Evolutionary conservation across 2,797 vertebrate genomes (phyloP), one percentile per base, ranked within the genome.

Genomic region (Mastacembelus armatus): DNA sequence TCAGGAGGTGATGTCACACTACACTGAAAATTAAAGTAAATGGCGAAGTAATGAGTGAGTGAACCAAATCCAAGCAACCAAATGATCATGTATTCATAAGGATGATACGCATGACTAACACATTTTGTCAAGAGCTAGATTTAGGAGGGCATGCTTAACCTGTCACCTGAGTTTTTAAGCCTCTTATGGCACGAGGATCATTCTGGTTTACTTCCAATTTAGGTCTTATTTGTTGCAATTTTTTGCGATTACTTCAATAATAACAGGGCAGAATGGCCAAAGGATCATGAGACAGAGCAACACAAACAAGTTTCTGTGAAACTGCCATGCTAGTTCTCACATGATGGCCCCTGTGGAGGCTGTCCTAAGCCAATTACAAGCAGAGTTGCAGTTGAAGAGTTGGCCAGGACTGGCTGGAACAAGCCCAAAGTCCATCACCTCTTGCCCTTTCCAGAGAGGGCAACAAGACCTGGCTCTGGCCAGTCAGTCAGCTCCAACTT

Each of bases 351-450:
- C 86, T 84, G 85, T 76, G 81, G 89, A 90, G 87, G 52, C 89
- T 88, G 84, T 90, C 90, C 87, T 91, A 88, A 85, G 88, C 89
- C 89, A 92, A 92, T 92, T 91, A 92, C 89, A 86, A 84, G 88
- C 71, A 76, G 80, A 89, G 78, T 80, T 87, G 87, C 80, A 89
- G 88, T 84, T 78, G 45, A 87, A 88, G 88, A 89, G 89, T 78
- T 82, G 84, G 87, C 84, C 72, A 83, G 76, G 84, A 85, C 85
- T 15, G 59, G 51, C 81, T 92, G 88, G 88, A 92, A 90, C 81
- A 66, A 87, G 83, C 80, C 88, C 88, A 86, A 88, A 91, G 90
- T 90, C 87, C 78, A 89, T 90, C 90, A 91, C 90, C 90, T 91
- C 76, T 84, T 91, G 88, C 78, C 90, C 90, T 92, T 90, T 91